Evolutionary conservation across 2,113 vertebrate species (phyloP).

Genomic region (Oryzias curvinotus): DNA sequence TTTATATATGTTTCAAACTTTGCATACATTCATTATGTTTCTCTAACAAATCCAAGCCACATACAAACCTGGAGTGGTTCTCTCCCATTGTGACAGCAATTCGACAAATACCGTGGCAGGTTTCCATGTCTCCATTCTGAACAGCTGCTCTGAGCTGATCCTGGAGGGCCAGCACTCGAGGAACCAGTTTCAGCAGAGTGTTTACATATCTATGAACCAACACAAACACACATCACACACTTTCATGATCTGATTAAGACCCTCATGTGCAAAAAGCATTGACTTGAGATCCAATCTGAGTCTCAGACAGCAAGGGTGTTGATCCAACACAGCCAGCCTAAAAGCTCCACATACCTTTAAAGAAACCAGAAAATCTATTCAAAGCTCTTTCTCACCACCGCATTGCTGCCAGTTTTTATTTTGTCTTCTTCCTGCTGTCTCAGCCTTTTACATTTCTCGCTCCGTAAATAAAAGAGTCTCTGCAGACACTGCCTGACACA

Average conservation of each 20-base stretch:
- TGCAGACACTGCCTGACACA: neutral
- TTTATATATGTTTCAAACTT: too few species aligned
- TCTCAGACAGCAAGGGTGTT: slow-evolving; percentile 27
- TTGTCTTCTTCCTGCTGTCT: slow-evolving; percentile 50
- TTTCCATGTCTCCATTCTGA: slow-evolving; percentile 98
- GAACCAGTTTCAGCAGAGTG: slow-evolving; percentile 95
- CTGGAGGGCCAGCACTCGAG: slow-evolving; percentile 91
- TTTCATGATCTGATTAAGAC: neutral
- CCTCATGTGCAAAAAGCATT: slow-evolving; percentile 8
- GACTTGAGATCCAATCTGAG: slow-evolving; percentile 43
- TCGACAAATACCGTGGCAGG: slow-evolving; percentile 95
- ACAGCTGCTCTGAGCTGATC: slow-evolving; percentile 94
- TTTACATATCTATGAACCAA: slow-evolving; percentile 87
- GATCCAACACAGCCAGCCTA: slow-evolving; percentile 43
- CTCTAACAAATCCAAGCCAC: slow-evolving; percentile 50
- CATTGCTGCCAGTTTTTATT: slow-evolving; percentile 46
- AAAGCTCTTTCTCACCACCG: slow-evolving; percentile 31
- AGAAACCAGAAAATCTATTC: slow-evolving; percentile 43
- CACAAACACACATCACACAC: neutral
- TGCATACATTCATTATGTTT: neutral
- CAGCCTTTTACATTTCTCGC: slow-evolving; percentile 41
- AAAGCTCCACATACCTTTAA: slow-evolving; percentile 40
- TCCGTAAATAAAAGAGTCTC: slow-evolving; percentile 22
- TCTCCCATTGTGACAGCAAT: slow-evolving; percentile 94
- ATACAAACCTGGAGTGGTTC: slow-evolving; percentile 90